Evolutionary conservation across 2,797 vertebrate genomes (phyloP), one percentile per base, ranked within the genome.

Genomic region (Scarus forsteni): DNA sequence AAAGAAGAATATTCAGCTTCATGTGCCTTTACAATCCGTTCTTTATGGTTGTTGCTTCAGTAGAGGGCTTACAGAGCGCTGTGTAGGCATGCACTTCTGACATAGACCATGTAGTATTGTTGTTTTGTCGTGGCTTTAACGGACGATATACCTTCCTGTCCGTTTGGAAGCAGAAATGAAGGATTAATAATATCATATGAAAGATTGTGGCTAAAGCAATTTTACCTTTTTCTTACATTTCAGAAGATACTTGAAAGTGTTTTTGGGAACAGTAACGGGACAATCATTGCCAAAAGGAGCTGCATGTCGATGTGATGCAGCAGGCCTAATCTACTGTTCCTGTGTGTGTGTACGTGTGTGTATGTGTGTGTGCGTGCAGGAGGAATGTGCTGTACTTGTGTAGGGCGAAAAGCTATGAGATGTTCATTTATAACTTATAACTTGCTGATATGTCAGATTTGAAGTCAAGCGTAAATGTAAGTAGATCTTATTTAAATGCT

Each of bases 21-120:
- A 81, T 63, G 87, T 92, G 92, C 90, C 89, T 91, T 91, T 83
- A 77, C 34, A 60, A 60, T 75, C 49, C 63, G 50, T 66, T 70
- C 46, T 80, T 49, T 82, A 35, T 84, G 66, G 55, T 80, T 77
- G 44, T 67, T 73, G 73, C 70, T 84, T 75, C 43, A 54, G 48
- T 72, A 62, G 74, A 75, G 62, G 60, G 81, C 58, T 45, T 49
- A 66, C 68, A 73, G 66, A 66, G 70, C 58, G 2, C 16, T 44
- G 46, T 69, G 70, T 72, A 61, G 56, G 53, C 27, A 48, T 80
- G 70, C 80, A 86, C 64, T 79, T 66, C 66, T 79, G 78, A 57
- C 61, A 57, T 64, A 78, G 60, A 82, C 73, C 81, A 62, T 56
- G 73, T 85, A 70, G 82, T 88, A 70, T 77, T 88, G 58, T 13